These are phyloP conservation scores for Mesochorus sp. DNA, from an alignment of 2,888 invertebrate species.

Conservation along the genomic window DNA sequence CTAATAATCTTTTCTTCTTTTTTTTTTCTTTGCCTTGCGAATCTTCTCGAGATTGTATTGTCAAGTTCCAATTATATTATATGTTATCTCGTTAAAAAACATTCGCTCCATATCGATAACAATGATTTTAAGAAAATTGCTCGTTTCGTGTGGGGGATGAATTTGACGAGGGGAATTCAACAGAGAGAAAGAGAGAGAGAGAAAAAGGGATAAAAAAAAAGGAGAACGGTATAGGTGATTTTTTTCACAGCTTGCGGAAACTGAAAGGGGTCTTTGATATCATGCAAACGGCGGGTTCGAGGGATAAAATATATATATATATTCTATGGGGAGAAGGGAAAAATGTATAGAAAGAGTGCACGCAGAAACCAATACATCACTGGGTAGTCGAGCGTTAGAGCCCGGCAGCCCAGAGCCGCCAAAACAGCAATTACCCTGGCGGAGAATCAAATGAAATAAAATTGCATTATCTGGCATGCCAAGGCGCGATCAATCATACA, in stretches of 20 bases:
- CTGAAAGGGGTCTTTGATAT: slow-evolving; percentile 35
- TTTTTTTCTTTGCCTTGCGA: not conserved
- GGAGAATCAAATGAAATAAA: slow-evolving; percentile 82
- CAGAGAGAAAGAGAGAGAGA: too few species aligned
- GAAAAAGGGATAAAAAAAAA: too few species aligned
- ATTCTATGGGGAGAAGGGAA: slow-evolving; percentile 21
- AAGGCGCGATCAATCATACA: slow-evolving; percentile 80
- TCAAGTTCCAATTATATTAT: slow-evolving; percentile 47
- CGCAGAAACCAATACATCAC: slow-evolving; percentile 79
- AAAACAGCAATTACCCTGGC: slow-evolving; percentile 81
- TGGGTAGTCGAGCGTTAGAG: slow-evolving; percentile 73
- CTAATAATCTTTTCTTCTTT: not conserved
- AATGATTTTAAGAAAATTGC: not conserved
- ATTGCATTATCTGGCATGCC: slow-evolving; percentile 82
- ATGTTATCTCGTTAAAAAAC: slow-evolving; percentile 22
- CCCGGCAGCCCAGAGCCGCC: slow-evolving; percentile 75
- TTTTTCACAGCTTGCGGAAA: slow-evolving; percentile 5
- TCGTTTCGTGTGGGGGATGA: not conserved
- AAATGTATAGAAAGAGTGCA: slow-evolving; percentile 65
- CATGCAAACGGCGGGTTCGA: slow-evolving; percentile 48
- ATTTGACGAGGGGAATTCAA: not conserved
- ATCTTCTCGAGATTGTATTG: slow-evolving; percentile 1
- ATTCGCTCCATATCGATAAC: slow-evolving; percentile 40
- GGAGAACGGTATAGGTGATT: not conserved
- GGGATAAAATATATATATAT: slow-evolving; percentile 46